Evolutionary conservation across 2,888 invertebrate species (phyloP).

Genomic region (Taphrorychus bicolor): DNA sequence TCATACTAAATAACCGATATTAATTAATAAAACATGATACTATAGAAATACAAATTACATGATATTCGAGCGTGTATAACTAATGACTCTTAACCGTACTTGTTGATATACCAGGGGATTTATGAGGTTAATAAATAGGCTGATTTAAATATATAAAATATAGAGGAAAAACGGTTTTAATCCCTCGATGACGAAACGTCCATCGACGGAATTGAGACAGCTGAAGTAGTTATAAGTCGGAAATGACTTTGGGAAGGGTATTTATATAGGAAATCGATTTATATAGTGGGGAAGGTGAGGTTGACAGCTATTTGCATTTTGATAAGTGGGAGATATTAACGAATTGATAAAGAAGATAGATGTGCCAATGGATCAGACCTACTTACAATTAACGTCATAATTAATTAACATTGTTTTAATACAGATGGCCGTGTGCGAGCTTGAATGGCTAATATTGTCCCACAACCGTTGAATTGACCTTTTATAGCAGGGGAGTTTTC

Average conservation of each 20-base stretch:
- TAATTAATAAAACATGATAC: not conserved
- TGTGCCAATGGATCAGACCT: constrained; percentile 54
- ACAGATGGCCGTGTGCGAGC: constrained; percentile 55
- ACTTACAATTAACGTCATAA: constrained; percentile 55
- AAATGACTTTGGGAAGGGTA: constrained; percentile 25
- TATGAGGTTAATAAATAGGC: not conserved
- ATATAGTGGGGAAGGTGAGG: constrained; percentile 2
- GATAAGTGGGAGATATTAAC: constrained; percentile 41
- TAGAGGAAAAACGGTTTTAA: not conserved
- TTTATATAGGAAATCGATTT: constrained; percentile 33
- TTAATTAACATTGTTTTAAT: constrained; percentile 59
- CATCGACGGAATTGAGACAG: constrained; percentile 15
- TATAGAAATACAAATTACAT: not conserved
- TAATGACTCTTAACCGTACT: not conserved
- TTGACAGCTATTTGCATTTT: constrained; percentile 22
- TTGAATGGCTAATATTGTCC: constrained; percentile 57
- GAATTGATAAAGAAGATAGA: constrained; percentile 49
- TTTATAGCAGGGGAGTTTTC: constrained; percentile 30
- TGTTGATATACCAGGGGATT: not conserved
- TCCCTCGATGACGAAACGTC: too few species aligned
- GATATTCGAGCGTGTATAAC: not conserved
- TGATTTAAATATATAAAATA: not conserved
- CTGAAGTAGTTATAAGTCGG: constrained; percentile 30
- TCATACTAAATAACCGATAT: not conserved
- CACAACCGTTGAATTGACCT: constrained; percentile 49